phyloP scores from a whole-genome alignment of 2,888 invertebrate species.

The Acanthoscelides obtectus region DNA sequence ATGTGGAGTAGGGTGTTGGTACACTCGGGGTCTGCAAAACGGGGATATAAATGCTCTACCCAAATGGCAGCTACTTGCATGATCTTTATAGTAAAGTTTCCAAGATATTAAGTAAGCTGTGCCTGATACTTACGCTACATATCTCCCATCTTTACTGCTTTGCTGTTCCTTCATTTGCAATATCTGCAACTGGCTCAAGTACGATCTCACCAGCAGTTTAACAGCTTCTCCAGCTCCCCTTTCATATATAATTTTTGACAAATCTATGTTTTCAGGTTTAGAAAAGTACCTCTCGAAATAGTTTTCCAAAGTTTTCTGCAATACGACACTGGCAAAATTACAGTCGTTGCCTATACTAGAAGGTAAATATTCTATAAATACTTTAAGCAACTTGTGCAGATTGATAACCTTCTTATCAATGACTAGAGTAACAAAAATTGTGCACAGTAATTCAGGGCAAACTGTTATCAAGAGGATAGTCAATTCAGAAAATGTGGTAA shows the following conservation, averaged over 20 bases:
- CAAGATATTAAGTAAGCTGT: too few species aligned
- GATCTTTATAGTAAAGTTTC: too few species aligned
- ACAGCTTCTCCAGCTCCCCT: slow-evolving; percentile 52
- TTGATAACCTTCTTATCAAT: slow-evolving; percentile 1
- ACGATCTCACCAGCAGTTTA: slow-evolving; percentile 59
- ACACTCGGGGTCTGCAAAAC: too few species aligned
- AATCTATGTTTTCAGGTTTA: slow-evolving; percentile 37
- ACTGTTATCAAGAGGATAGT: slow-evolving; percentile 50
- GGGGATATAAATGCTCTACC: too few species aligned
- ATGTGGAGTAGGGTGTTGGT: too few species aligned
- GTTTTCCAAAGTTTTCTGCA: slow-evolving; percentile 51
- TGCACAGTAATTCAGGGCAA: slow-evolving; percentile 48
- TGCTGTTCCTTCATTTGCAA: slow-evolving; percentile 38
- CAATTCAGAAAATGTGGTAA: slow-evolving; percentile 53
- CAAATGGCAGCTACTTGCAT: too few species aligned
- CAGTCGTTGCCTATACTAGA: slow-evolving; percentile 58
- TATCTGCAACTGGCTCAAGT: slow-evolving; percentile 49
- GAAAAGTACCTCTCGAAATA: slow-evolving; percentile 46
- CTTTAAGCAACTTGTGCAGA: slow-evolving; percentile 43
- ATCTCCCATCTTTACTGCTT: slow-evolving; percentile 11
- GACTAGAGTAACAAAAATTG: slow-evolving; percentile 44
- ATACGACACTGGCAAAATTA: slow-evolving; percentile 48
- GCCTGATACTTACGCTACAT: slow-evolving; percentile 8
- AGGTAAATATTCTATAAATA: slow-evolving; percentile 62
- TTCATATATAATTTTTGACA: slow-evolving; percentile 44